A percentile compares a stretch with the other conserved stretches of the same genome.
Evolutionary conservation across 2,888 invertebrate species (phyloP).

Genomic region (Sussaba pulchella): DNA sequence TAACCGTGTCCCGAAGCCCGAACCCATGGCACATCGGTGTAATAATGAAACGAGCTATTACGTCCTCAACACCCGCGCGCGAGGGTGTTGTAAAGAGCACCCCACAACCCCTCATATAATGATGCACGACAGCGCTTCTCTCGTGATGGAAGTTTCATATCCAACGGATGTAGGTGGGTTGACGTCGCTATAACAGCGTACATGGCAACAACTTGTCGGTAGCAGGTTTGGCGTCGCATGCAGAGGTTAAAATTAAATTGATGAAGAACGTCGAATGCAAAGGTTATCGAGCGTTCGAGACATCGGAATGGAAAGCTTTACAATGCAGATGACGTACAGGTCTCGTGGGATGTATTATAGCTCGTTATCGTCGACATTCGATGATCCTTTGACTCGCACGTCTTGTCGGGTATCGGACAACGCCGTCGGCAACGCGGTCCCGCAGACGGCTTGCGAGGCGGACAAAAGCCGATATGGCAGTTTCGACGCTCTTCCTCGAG

Average conservation of each 20-base stretch:
- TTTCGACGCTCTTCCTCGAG: slow-evolving; percentile 45
- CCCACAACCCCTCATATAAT: neutral
- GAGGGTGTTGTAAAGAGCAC: neutral
- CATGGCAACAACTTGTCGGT: slow-evolving; percentile 48
- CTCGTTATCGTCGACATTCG: slow-evolving; percentile 61
- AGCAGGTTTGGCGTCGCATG: slow-evolving; percentile 12
- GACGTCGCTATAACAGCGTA: slow-evolving; percentile 7
- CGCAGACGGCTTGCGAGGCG: slow-evolving; percentile 8
- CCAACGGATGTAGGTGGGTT: neutral
- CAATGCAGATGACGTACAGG: slow-evolving; percentile 20
- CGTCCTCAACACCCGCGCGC: neutral
- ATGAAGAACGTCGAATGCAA: neutral
- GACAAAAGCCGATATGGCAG: slow-evolving; percentile 42
- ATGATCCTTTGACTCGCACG: slow-evolving; percentile 62
- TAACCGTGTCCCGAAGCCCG: no score
- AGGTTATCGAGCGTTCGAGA: neutral
- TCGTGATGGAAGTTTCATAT: slow-evolving; percentile 5
- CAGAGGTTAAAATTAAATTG: slow-evolving; percentile 2
- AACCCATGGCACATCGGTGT: no score
- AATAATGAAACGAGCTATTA: neutral
- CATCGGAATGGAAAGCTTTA: neutral
- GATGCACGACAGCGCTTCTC: slow-evolving; percentile 1
- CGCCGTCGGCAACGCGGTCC: slow-evolving; percentile 46
- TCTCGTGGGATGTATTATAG: slow-evolving; percentile 12
- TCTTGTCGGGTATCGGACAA: slow-evolving; percentile 47